Conservation (phyloP, 2,113 vertebrate species). For the Okapia johnstoni region DNA sequence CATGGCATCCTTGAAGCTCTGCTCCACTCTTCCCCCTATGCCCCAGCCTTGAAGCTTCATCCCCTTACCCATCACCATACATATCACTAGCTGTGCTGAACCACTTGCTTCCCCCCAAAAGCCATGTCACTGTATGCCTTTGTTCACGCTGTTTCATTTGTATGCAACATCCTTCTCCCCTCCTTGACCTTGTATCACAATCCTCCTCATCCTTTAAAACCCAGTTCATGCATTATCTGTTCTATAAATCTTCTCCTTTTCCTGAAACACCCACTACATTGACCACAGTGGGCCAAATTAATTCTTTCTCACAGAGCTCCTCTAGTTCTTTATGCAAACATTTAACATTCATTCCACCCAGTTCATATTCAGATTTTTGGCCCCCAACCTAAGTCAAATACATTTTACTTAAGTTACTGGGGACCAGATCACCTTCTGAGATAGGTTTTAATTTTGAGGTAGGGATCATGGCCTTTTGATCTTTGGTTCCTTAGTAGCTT, state of each 20-base stretch:
- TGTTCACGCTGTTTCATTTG: not conserved
- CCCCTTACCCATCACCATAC: not conserved
- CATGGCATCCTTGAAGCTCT: not conserved
- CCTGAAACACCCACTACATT: fast-evolving
- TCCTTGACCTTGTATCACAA: not conserved
- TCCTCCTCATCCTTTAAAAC: not conserved
- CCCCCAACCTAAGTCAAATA: not conserved
- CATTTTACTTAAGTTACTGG: not conserved
- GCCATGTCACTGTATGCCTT: not conserved
- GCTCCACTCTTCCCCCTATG: fast-evolving
- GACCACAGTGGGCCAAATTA: no score
- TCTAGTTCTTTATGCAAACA: not conserved
- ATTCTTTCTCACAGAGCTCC: not conserved
- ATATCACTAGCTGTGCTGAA: not conserved
- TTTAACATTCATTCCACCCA: not conserved
- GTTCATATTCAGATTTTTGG: not conserved
- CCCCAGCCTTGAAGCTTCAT: not conserved
- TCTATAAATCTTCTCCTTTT: not conserved
- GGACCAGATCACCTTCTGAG: not conserved
- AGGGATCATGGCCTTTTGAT: not conserved
- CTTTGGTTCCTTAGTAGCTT: not conserved
- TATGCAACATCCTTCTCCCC: not conserved
- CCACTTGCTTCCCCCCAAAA: not conserved
- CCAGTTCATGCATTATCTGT: not conserved
- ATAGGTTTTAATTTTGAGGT: not conserved